These are phyloP conservation scores for Takifugu rubripes DNA, from an alignment of 2,797 vertebrate species.

Conservation along the genomic window DNA sequence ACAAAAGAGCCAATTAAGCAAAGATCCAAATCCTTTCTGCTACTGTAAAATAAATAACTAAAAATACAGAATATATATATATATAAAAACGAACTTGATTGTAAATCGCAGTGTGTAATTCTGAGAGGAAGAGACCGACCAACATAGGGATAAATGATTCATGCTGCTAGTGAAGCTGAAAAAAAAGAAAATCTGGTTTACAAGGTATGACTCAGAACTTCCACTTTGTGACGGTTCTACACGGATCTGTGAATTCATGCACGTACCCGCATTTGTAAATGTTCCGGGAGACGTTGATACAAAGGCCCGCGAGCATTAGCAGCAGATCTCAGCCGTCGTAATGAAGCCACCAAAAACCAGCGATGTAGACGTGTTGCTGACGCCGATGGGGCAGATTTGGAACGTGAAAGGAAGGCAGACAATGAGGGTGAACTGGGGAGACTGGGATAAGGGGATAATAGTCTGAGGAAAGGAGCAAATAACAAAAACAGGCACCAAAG, in stretches of 20 bases:
- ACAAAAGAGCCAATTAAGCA: constrained; percentile 71
- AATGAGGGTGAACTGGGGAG: constrained; percentile 38
- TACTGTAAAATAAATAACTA: constrained; percentile 14
- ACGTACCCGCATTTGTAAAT: constrained; percentile 9
- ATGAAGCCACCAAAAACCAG: constrained; percentile 30
- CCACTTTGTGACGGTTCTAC: not conserved
- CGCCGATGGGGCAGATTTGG: constrained; percentile 8
- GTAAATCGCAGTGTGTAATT: constrained; percentile 36
- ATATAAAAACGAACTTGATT: constrained; percentile 24
- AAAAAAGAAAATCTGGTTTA: constrained; percentile 23
- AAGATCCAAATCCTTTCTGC: constrained; percentile 53
- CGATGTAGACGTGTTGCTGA: constrained; percentile 37
- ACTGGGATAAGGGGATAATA: constrained; percentile 6
- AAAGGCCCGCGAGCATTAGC: constrained; percentile 34
- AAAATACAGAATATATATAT: too few species aligned
- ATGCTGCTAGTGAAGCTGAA: constrained; percentile 20
- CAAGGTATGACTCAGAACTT: constrained; percentile 34
- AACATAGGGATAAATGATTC: constrained; percentile 48
- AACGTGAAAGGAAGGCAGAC: constrained; percentile 32
- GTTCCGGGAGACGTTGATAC: constrained; percentile 14
- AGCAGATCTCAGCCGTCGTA: constrained; percentile 26
- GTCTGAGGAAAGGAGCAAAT: constrained; percentile 13
- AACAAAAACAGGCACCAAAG: constrained; percentile 26
- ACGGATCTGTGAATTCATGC: too few species aligned
- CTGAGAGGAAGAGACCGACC: constrained; percentile 34